phyloP scores from a whole-genome alignment of 2,888 invertebrate species.

The Baronia brevicornis region DNA sequence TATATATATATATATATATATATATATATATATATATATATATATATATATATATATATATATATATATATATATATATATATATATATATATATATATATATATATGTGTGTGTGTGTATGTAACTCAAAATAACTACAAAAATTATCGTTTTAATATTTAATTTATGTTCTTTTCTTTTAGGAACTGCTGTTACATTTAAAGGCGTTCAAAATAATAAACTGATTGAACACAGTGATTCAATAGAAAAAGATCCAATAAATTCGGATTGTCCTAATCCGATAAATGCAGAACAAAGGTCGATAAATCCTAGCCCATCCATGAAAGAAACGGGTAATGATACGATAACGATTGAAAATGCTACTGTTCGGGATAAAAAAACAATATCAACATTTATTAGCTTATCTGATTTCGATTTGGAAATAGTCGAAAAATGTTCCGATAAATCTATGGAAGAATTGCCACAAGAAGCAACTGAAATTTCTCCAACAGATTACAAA shows the following conservation, averaged over 20 bases:
- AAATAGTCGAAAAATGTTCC: constrained; percentile 52
- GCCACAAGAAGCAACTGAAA: constrained; percentile 36
- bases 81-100: too few relatives aligned
- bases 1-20: too few relatives aligned
- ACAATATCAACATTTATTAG: constrained; percentile 49
- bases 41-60: too few relatives aligned
- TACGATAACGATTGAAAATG: constrained; percentile 32
- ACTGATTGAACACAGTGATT: constrained; percentile 2
- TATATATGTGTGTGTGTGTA: too few relatives aligned
- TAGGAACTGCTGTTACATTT: constrained; percentile 9
- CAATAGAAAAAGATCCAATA: constrained; percentile 1
- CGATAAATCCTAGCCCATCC: too few relatives aligned
- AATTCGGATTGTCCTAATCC: constrained; percentile 1
- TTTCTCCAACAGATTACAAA: constrained; percentile 51
- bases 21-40: too few relatives aligned
- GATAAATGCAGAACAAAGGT: constrained; percentile 1
- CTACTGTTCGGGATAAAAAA: constrained; percentile 29
- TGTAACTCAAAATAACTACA: too few relatives aligned
- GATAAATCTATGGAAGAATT: constrained; percentile 38
- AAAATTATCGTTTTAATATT: too few relatives aligned
- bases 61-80: too few relatives aligned
- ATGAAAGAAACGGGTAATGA: constrained; percentile 22
- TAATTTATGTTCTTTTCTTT: too few relatives aligned
- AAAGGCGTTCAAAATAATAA: not conserved
- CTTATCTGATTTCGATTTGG: constrained; percentile 61